phyloP scores from a whole-genome alignment of 2,797 vertebrate genomes.

The Chiloscyllium punctatum region DNA sequence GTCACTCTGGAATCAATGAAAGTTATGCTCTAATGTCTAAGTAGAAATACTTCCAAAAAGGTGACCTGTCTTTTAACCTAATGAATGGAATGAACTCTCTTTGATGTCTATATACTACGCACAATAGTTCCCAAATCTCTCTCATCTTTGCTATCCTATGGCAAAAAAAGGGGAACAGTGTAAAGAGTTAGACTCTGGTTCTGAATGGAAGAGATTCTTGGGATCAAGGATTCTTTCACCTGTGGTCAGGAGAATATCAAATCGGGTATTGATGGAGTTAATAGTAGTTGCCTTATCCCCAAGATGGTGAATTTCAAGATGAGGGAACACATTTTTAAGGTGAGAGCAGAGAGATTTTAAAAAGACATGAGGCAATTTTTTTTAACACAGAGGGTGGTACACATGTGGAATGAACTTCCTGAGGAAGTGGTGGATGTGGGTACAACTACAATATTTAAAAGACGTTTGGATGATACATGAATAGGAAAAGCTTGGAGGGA shows the following conservation, averaged over 20 bases:
- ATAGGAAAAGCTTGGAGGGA: too few relatives aligned
- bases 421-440: too few relatives aligned
- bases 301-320: too few relatives aligned
- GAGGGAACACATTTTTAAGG: too few relatives aligned
- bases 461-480: too few relatives aligned
- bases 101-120: background rate
- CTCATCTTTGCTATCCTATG: background rate
- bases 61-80: background rate
- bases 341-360: too few relatives aligned
- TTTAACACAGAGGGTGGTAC: too few relatives aligned
- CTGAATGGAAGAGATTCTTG: background rate
- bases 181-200: background rate
- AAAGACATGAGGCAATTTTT: too few relatives aligned
- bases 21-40: background rate
- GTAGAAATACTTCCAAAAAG: background rate
- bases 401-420: too few relatives aligned
- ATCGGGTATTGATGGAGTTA: background rate
- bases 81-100: background rate
- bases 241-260: background rate
- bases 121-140: background rate
- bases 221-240: background rate
- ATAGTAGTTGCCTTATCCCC: too few relatives aligned
- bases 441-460: too few relatives aligned
- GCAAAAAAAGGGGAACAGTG: background rate
- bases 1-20: too few relatives aligned